phyloP scores from a whole-genome alignment of 2,797 vertebrate genomes.

The Lutra lutra region DNA sequence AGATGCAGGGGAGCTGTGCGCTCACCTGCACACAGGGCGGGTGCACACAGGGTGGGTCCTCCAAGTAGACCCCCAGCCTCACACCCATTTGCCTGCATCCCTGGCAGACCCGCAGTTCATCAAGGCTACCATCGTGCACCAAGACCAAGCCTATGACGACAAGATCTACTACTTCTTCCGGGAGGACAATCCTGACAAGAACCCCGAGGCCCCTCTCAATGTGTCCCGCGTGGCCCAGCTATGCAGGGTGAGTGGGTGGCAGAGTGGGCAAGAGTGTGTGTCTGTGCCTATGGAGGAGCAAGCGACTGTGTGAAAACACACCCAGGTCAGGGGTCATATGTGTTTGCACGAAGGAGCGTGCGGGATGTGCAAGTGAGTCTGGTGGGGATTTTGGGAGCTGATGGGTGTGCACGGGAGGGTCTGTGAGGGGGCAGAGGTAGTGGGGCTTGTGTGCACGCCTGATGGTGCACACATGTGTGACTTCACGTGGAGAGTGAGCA shows the following conservation, averaged over 20 bases:
- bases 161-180: slow-evolving; percentile 89
- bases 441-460: background rate
- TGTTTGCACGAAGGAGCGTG: background rate
- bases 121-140: slow-evolving; percentile 85
- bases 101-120: slow-evolving; percentile 86
- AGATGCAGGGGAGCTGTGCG: background rate
- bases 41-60: background rate
- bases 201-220: slow-evolving; percentile 83
- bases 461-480: background rate
- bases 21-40: background rate
- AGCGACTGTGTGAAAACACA: background rate
- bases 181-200: slow-evolving; percentile 87
- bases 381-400: background rate
- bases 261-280: background rate
- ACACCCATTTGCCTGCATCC: background rate
- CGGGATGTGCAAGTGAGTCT: background rate
- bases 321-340: background rate
- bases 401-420: too few relatives aligned
- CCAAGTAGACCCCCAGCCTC: background rate
- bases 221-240: slow-evolving; percentile 88
- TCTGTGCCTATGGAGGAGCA: background rate
- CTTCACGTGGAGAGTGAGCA: too few relatives aligned
- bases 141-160: slow-evolving; percentile 83
- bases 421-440: background rate
- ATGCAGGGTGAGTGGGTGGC: slow-evolving; percentile 83